Conservation (phyloP, 2,888 invertebrate genomes). For the Rhimphoctona megacephalus region DNA sequence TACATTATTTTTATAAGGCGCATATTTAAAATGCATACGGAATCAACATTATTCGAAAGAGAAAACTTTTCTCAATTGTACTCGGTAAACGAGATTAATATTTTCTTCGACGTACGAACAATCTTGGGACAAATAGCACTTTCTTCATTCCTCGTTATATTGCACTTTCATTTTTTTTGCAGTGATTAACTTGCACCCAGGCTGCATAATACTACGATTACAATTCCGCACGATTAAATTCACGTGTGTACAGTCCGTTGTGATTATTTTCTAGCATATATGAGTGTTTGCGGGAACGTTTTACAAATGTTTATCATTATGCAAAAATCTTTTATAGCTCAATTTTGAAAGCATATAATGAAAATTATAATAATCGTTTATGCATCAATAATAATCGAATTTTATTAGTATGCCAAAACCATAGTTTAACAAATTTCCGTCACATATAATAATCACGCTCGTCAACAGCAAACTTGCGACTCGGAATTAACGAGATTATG, state of each 20-base stretch:
- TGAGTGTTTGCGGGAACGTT: neutral
- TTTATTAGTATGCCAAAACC: neutral
- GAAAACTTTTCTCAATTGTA: conserved; percentile 58
- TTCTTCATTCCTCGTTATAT: conserved; percentile 50
- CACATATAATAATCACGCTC: neutral
- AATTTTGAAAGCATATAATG: neutral
- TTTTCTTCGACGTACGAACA: conserved; percentile 28
- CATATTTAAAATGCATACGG: conserved; percentile 3
- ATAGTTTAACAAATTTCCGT: neutral
- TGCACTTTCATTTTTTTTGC: conserved; percentile 50
- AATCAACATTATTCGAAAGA: conserved; percentile 27
- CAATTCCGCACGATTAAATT: conserved; percentile 31
- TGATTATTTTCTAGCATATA: neutral
- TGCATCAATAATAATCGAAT: neutral
- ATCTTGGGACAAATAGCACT: conserved; percentile 40
- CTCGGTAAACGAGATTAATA: conserved; percentile 39
- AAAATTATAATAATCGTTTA: neutral
- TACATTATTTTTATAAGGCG: neutral
- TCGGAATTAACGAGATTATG: too few relatives aligned
- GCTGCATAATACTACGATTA: conserved; percentile 32
- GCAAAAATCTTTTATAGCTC: neutral
- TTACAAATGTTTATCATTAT: neutral
- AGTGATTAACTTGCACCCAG: neutral
- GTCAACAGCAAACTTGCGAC: too few relatives aligned
- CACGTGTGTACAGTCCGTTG: neutral